These are phyloP conservation scores for Neodiprion virginianus DNA, from an alignment of 1,140 invertebrate species.

Conservation along the genomic window DNA sequence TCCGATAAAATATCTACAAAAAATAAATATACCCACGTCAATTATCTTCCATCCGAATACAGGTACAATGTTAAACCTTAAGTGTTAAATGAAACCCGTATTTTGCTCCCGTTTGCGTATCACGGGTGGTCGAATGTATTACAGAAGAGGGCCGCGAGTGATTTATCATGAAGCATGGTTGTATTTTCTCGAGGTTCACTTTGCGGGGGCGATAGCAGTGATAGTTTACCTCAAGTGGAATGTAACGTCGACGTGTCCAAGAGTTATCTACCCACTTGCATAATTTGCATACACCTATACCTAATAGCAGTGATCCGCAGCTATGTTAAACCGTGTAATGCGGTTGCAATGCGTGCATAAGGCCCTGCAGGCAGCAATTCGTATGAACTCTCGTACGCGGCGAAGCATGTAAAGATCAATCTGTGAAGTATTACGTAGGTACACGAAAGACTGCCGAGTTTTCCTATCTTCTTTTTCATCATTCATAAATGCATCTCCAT, in stretches of 20 bases:
- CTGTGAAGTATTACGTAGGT: no score
- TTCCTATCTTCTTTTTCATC: no score
- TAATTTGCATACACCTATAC: not conserved
- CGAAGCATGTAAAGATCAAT: not conserved
- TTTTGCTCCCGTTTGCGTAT: no score
- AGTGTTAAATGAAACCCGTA: no score
- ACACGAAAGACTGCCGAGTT: no score
- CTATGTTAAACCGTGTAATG: no score
- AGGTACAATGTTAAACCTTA: no score
- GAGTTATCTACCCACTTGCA: not conserved
- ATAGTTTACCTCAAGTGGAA: not conserved
- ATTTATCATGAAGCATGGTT: not conserved
- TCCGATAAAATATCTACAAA: no score
- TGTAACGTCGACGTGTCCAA: not conserved
- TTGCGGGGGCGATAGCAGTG: not conserved
- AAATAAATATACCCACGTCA: no score
- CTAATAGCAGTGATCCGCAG: not conserved
- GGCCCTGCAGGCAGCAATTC: not conserved
- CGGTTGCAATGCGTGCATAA: not conserved
- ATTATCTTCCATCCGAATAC: no score
- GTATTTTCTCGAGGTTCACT: not conserved
- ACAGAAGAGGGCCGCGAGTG: not conserved
- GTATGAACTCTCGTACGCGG: not conserved
- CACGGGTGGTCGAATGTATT: no score
- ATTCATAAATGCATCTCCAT: no score